Evolutionary conservation across 2,113 vertebrate genomes (phyloP).

Genomic region (Dissostichus mawsoni): DNA sequence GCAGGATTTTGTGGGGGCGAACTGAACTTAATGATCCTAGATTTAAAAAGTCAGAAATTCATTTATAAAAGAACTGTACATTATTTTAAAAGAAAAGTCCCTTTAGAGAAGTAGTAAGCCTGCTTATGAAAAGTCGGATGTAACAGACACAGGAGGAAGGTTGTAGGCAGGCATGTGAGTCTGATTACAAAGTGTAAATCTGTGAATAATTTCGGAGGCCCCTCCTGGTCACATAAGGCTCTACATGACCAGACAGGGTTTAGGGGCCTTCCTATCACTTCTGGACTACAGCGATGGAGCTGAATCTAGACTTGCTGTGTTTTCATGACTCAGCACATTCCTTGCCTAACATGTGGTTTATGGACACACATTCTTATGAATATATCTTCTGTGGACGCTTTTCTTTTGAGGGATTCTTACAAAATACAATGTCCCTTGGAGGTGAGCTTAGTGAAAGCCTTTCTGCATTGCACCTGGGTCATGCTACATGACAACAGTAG

Average conservation of each 20-base stretch:
- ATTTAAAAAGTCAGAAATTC: neutral
- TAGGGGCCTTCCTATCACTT: conserved; percentile 37
- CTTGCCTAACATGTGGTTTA: neutral
- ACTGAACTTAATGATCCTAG: neutral
- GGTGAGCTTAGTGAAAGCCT: neutral
- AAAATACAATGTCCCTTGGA: neutral
- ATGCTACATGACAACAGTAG: neutral
- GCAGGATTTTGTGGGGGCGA: neutral
- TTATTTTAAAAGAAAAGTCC: neutral
- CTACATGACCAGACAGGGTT: conserved; percentile 66
- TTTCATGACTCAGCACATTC: conserved; percentile 43
- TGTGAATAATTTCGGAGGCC: conserved; percentile 50
- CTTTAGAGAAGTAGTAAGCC: neutral
- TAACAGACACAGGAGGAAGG: conserved; percentile 10
- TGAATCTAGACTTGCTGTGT: neutral
- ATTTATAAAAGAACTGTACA: neutral
- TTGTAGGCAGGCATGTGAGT: conserved; percentile 18
- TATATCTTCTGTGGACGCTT: neutral
- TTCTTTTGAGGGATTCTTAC: neutral
- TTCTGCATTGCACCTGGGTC: neutral
- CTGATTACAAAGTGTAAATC: conserved; percentile 66
- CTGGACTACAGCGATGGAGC: conserved; percentile 2
- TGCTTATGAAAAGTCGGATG: conserved; percentile 5
- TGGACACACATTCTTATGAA: neutral
- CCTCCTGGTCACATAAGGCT: conserved; percentile 44